Evolutionary conservation across 1,140 invertebrate species (phyloP).

Genomic region (Drosophila mojavensis): DNA sequence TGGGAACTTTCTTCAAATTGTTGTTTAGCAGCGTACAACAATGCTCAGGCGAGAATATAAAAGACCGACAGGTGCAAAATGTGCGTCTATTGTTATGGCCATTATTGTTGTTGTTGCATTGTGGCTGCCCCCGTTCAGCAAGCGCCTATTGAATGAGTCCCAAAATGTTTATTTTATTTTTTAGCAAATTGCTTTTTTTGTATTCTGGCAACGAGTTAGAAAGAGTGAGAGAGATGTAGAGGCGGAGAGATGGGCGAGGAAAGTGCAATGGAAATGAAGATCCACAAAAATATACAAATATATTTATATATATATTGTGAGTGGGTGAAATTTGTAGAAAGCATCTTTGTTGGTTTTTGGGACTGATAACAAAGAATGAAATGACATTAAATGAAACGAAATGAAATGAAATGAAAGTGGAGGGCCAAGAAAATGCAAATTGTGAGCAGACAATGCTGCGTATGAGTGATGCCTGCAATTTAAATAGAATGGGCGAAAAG

Average conservation of each 20-base stretch:
- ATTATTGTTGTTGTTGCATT: constrained; percentile 29
- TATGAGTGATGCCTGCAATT: constrained; percentile 72
- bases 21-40: constrained; percentile 67
- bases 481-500: constrained; percentile 5
- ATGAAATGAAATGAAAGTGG: constrained; percentile 62
- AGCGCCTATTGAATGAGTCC: constrained; percentile 58
- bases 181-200: constrained; percentile 77
- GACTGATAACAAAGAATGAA: constrained; percentile 73
- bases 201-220: constrained; percentile 45
- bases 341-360: constrained; percentile 57
- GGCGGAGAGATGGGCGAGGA: constrained; percentile 55
- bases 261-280: constrained; percentile 74
- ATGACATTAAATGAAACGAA: constrained; percentile 40
- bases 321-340: constrained; percentile 78
- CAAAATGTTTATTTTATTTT: constrained; percentile 80
- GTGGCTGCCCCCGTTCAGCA: constrained; percentile 17
- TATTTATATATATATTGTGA: constrained; percentile 47
- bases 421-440: constrained; percentile 55
- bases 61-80: constrained; percentile 61
- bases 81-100: constrained; percentile 48
- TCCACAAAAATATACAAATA: constrained; percentile 48
- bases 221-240: constrained; percentile 2
- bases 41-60: constrained; percentile 44
- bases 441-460: constrained; percentile 60
- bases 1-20: constrained; percentile 72